Base-by-base conservation (phyloP, 2,888 invertebrate genomes). In the Protodeltote pygarga region DNA sequence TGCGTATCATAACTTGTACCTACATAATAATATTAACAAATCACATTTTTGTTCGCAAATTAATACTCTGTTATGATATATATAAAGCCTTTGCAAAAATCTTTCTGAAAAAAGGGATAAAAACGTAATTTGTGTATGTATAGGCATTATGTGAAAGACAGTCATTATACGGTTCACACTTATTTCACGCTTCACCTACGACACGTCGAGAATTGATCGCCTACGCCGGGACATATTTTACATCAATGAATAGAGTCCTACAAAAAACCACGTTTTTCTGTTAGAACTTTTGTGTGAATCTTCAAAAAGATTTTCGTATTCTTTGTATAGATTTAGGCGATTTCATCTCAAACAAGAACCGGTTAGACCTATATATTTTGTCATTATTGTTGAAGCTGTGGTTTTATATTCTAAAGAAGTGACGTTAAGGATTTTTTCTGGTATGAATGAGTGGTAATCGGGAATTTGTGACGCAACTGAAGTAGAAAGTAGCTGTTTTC, bases 171-270 rank as follows among this genome's bases (percentile, higher is more conserved):
- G 17, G 35, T 34, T 42, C 21, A 13, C 32, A 48, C 65, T 52
- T 66, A 62, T 66, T 46, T 57, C 63, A 49, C 28, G 48, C 21
- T 24, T 57, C 41, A 38, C 21, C 9, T 46, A 35, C 11, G 47
- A 19, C 59, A 64, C 59, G 58, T 58, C 57, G 57, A 49, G 51
- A 58, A 61, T 61, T 44, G 64, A 64, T 60, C 42, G 64, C 39
- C 42, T 31, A 27, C 37, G 32, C 40, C 38, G 14, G 27, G 45
- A 60, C 45, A 63, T 63, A 57, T 55, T 55, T 60, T 50, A 63
- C 25, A 37, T 38, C 40, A 62, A 31, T 31, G 50, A 63, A 50
- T 57, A 29, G 50, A 31, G 35, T 14, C 23, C 23, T 40, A 37
- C 16, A 44, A 48, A 28, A 42, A 17, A 33, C 33, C 14, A 21